Base-by-base conservation (phyloP, 1,140 invertebrate genomes). In the Brachionus plicatilis region DNA sequence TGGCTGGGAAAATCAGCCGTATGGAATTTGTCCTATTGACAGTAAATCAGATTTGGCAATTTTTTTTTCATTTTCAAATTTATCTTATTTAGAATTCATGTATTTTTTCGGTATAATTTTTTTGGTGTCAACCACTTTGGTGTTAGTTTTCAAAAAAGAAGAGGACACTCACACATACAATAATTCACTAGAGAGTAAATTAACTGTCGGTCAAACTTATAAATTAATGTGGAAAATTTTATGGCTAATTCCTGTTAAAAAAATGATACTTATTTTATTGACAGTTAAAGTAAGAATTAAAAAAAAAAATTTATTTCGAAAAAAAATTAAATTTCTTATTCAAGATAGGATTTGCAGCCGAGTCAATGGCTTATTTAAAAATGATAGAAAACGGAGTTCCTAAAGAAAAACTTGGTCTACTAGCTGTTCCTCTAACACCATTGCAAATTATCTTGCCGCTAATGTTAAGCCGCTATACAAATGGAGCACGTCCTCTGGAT, bases 361-460 rank as follows among this genome's bases (percentile, higher is more conserved):
- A 99, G 91, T 93, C 94, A 37, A 94, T 98, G 0, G 96, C 96
- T 20, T 93, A 94, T 41, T 91, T 99, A 72, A 99, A 99, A 90
- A 90, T 99, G 24, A 94, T 98, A 7, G 97, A 99, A 90, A 93
- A 93, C 70, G 97, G 98, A 33, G 94, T 99, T 60, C 95, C 96
- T 0, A 97, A 97, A 88, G 96, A 99, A 88, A 94, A 95, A 85
- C 90, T 99, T 68, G 97, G 96, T 0, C 89, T 98, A 53, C 91
- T 99, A 87, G 90, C 88, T 43, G 92, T 99, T 17, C 96, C 96
- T 7, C 90, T 98, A 87, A 94, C 97, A 65, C 97, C 97, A 12
- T 90, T 99, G 33, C 97, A 99, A 91, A 95, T 99, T 72, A 89
- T 98, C 43, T 91, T 99, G 86, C 97, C 97, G 9, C 89, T 98